Base-by-base conservation (phyloP, 2,888 invertebrate species). In the Lutraria lutraria region DNA sequence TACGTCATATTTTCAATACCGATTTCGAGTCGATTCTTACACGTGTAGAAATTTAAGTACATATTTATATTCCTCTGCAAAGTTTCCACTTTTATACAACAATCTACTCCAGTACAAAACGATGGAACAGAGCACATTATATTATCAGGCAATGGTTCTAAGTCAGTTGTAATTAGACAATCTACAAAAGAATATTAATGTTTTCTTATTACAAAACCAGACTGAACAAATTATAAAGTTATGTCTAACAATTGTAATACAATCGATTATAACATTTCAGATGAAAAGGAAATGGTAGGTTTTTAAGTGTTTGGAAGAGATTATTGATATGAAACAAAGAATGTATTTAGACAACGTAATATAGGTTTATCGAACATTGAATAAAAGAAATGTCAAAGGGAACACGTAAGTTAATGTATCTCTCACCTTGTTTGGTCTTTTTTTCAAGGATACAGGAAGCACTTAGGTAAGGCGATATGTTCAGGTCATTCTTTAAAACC, bases 41-140 rank as follows among this genome's bases (percentile, higher is more conserved):
- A 84, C 43, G 53, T n/a, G 29, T 68, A 76, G 10, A 84, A 15
- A 25, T 31, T 25, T 29, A 84, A 15, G 53, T 16, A 76, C 29
- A n/a, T 53, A 31, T 83, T n/a, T 83, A 90, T 21, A 86, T 68
- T 60, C 83, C 79, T 68, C 63, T 83, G 31, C 68, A 63, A 16
- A 29, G 72, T 31, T 15, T 86, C 52, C 16, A 86, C 81, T n/a
- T 72, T 53, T 31, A 84, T 68, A 87, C 94, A 94, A 76, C 93
- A 94, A 72, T 93, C 89, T 4, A 94, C 82, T 10, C 88, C 81
- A 8, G 93, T 92, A 85, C 94, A 94, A 29, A 88, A 83, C n/a
- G 81, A 83, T 15, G 85, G 81, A 13, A 93, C 29, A 60, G 85
- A 89, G 63, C 94, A 93, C 6, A 76, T 80, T 21, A 88, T 31